Evolutionary conservation across 2,888 invertebrate genomes (phyloP).

Genomic region (Volucella zonaria): DNA sequence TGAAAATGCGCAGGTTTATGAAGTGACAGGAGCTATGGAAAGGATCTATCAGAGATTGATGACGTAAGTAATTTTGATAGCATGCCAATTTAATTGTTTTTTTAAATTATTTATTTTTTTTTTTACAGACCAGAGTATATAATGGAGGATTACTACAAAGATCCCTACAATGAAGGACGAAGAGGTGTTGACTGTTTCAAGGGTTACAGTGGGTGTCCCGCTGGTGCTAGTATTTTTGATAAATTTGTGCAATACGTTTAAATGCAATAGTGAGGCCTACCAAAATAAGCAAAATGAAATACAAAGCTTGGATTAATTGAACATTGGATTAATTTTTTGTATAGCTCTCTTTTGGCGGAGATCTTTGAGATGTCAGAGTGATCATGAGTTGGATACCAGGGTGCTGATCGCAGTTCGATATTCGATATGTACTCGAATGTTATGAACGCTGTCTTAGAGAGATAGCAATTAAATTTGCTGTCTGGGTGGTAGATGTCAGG

Average conservation of each 20-base stretch:
- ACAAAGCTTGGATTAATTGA: no score
- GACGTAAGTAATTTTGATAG: slow-evolving; percentile 71
- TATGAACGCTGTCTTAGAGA: no score
- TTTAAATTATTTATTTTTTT: no score
- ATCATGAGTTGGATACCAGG: no score
- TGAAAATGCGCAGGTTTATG: slow-evolving; percentile 78
- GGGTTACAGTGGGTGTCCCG: slow-evolving; percentile 35
- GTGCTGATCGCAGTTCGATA: no score
- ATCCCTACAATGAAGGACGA: slow-evolving; percentile 76
- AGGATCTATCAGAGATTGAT: slow-evolving; percentile 77
- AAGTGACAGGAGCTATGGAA: slow-evolving; percentile 77
- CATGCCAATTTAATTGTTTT: background rate
- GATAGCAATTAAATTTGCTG: no score
- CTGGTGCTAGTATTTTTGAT: slow-evolving; percentile 37
- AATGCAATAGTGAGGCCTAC: background rate
- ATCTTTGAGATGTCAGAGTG: no score
- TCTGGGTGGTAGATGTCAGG: no score
- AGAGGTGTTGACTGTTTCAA: slow-evolving; percentile 76
- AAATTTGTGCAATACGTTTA: slow-evolving; percentile 47
- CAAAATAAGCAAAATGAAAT: no score
- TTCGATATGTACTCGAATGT: no score
- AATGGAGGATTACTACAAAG: slow-evolving; percentile 71
- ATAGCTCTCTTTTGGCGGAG: no score
- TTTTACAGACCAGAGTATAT: slow-evolving; percentile 76
- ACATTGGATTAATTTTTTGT: no score